Evolutionary conservation across 2,797 vertebrate genomes (phyloP).

Genomic region (Rhincodon typus): DNA sequence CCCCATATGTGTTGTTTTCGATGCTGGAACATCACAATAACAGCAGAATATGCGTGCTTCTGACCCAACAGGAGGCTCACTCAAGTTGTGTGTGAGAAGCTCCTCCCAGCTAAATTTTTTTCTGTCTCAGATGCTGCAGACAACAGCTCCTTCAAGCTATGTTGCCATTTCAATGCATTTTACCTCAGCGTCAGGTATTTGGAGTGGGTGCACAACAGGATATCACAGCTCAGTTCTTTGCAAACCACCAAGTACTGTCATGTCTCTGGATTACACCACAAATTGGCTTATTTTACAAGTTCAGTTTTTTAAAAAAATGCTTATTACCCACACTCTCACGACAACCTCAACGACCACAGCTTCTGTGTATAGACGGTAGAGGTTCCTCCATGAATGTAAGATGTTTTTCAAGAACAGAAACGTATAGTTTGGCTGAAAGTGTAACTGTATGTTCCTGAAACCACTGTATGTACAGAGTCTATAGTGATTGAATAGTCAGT

Average conservation of each 20-base stretch:
- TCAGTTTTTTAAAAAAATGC: background rate
- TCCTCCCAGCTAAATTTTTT: background rate
- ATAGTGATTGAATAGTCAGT: background rate
- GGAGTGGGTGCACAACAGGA: background rate
- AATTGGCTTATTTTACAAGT: conserved; percentile 1
- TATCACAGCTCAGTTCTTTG: background rate
- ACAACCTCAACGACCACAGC: conserved; percentile 29
- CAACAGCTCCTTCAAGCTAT: background rate
- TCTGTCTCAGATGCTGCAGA: background rate
- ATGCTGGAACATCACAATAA: background rate
- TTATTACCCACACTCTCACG: background rate
- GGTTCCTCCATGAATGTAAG: background rate
- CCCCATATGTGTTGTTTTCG: background rate
- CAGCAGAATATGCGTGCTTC: background rate
- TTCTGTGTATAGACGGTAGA: background rate
- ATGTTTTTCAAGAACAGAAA: background rate
- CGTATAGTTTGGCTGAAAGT: background rate
- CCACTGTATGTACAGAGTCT: background rate
- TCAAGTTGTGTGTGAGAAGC: background rate
- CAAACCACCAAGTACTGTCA: conserved; percentile 3
- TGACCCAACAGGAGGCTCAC: background rate
- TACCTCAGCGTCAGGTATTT: background rate
- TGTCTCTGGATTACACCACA: conserved; percentile 24
- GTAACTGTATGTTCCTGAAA: background rate
- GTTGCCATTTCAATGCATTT: background rate